Conservation (phyloP, 2,113 vertebrate species). For the Sebastes fasciatus region DNA sequence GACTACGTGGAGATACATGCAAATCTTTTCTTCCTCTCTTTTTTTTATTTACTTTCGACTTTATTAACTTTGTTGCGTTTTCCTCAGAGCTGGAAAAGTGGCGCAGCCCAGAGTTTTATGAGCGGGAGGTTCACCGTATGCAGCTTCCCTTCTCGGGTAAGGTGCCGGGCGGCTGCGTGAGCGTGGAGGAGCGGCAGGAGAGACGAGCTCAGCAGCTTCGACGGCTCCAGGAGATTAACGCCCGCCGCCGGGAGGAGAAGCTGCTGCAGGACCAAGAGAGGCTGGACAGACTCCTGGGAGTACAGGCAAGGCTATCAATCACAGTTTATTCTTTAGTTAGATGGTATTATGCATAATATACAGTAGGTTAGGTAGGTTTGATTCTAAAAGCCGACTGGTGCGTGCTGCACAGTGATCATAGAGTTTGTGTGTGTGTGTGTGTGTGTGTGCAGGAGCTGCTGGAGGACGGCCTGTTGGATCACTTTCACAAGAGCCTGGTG, state of each 20-base stretch:
- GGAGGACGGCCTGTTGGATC: conserved; percentile 84
- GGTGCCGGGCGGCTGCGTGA: conserved; percentile 87
- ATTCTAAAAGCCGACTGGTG: too few species aligned
- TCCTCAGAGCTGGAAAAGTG: conserved; percentile 92
- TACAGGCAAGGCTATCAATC: conserved; percentile 86
- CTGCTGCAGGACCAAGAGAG: conserved; percentile 95
- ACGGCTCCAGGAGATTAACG: conserved; percentile 94
- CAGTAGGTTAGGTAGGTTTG: background rate
- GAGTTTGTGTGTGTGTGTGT: conserved; percentile 42
- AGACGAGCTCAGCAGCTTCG: conserved; percentile 93
- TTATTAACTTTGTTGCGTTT: background rate
- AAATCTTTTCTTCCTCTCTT: background rate
- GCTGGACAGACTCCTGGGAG: conserved; percentile 88
- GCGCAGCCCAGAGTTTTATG: conserved; percentile 93
- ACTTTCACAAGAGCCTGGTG: conserved; percentile 93
- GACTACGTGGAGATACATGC: background rate
- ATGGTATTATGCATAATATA: background rate
- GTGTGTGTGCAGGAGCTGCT: conserved; percentile 80
- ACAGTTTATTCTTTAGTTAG: background rate
- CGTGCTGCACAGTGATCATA: background rate
- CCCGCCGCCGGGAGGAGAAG: conserved; percentile 92
- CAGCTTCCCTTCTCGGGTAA: conserved; percentile 95
- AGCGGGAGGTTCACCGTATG: conserved; percentile 93
- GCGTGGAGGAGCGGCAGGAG: conserved; percentile 92
- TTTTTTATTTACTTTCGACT: background rate